Evolutionary conservation across 1,140 invertebrate genomes (phyloP).

Genomic region (Hycleus cichorii): DNA sequence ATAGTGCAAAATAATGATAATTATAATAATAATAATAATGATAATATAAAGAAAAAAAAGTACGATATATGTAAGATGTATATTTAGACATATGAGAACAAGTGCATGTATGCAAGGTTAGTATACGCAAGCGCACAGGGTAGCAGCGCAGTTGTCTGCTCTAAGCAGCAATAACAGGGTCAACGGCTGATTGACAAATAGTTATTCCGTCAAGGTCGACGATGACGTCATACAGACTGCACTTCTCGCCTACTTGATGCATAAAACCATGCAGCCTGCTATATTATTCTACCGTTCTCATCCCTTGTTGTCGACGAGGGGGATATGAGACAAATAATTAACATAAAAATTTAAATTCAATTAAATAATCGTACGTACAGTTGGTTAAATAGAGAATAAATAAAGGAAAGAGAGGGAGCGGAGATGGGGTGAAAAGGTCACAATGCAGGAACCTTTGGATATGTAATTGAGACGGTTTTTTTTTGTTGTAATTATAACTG

Average conservation of each 20-base stretch:
- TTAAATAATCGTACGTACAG: too few species aligned
- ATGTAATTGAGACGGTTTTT: too few species aligned
- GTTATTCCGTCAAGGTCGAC: conserved; percentile 31
- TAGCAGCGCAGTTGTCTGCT: conserved; percentile 18
- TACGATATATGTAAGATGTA: conserved; percentile 2
- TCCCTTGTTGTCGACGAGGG: neutral
- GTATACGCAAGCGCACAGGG: conserved; percentile 6
- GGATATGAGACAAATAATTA: too few species aligned
- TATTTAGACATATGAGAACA: conserved; percentile 20
- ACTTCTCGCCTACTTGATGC: conserved; percentile 16
- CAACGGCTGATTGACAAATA: conserved; percentile 35
- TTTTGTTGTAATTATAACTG: too few species aligned
- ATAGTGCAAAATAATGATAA: neutral
- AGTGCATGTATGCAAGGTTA: conserved; percentile 21
- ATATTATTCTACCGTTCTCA: neutral
- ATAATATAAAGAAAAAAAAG: neutral
- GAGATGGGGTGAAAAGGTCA: too few species aligned
- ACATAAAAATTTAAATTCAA: too few species aligned
- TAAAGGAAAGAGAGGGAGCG: too few species aligned
- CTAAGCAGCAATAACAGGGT: conserved; percentile 26
- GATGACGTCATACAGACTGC: conserved; percentile 26
- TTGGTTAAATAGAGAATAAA: too few species aligned
- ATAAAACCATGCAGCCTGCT: conserved; percentile 7
- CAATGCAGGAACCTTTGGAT: too few species aligned
- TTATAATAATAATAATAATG: neutral